phyloP scores from a whole-genome alignment of 2,888 invertebrate species.

The Thera obeliscata region DNA sequence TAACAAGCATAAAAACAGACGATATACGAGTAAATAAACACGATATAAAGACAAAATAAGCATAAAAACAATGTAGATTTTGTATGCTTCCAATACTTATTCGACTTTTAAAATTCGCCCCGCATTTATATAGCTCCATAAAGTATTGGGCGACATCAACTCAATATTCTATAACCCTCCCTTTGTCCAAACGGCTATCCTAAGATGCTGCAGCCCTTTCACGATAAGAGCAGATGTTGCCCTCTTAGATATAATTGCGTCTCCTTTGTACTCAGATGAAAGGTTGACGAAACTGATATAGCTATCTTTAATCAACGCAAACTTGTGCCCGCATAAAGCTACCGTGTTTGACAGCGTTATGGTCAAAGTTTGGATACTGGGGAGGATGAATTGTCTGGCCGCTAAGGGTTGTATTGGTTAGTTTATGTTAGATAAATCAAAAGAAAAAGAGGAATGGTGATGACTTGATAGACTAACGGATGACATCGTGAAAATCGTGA shows the following conservation, averaged over 20 bases:
- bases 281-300: slow-evolving; percentile 81
- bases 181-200: slow-evolving; percentile 45
- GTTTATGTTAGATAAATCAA: neutral
- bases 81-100: neutral
- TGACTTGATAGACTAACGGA: too few relatives aligned
- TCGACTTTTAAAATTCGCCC: neutral
- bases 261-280: slow-evolving; percentile 80
- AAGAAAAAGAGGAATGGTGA: too few relatives aligned
- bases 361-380: slow-evolving; percentile 46
- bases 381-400: slow-evolving; percentile 20
- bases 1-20: too few relatives aligned
- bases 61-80: neutral
- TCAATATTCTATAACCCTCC: slow-evolving; percentile 13
- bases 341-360: slow-evolving; percentile 67
- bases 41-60: neutral
- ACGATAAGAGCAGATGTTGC: slow-evolving; percentile 81
- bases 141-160: slow-evolving; percentile 26
- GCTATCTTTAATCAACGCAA: slow-evolving; percentile 82
- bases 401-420: neutral
- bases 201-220: slow-evolving; percentile 79
- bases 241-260: slow-evolving; percentile 73
- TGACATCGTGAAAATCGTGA: too few relatives aligned
- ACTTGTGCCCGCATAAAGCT: slow-evolving; percentile 71
- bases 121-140: neutral
- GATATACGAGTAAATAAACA: neutral